Base-by-base conservation (phyloP, 1,140 invertebrate species). In the Drosophila ironensis region DNA sequence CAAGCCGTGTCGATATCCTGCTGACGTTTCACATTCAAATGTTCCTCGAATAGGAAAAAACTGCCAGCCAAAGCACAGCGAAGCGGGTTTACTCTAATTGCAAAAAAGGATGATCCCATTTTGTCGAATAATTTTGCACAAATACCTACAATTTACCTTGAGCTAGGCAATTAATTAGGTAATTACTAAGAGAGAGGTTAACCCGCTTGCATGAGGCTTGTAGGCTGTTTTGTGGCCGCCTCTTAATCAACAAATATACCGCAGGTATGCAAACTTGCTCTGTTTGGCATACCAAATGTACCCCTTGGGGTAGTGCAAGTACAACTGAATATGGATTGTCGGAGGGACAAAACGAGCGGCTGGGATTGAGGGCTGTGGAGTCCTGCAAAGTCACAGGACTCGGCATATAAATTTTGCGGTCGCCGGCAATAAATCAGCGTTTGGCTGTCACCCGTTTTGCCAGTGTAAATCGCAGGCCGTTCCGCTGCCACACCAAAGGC, bases 21-120 rank as follows among this genome's bases (percentile, higher is more conserved):
- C 77, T 88, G 84, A 88, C 77, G 72, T 88, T 84, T 87, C 77
- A 87, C 74, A 88, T 88, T 80, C 84, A 84, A 88, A 88, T 84
- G 54, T 45, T 67, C 59, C 38, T 56, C 40, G 46, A 78, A 52
- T 57, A 66, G 22, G 56, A 56, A 50, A 46, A 42, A 8, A 12
- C 4, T 0, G n/a, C 1, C 1, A 45, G 19, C 38, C 24, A 19
- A 24, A 16, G 17, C 33, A 19, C 2, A 16, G 52, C 30, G 74
- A 78, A 48, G 2, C 14, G 14, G 20, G 20, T 12, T 24, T 77
- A 16, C 74, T 27, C 73, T 77, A 7, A 30, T 8, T 35, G n/a
- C n/a, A n/a, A n/a, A n/a, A n/a, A n/a, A n/a, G n/a, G n/a, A n/a
- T n/a, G n/a, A n/a, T n/a, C n/a, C n/a, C n/a, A n/a, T n/a, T n/a